phyloP scores from a whole-genome alignment of 1,140 invertebrate genomes.

The Lineus longissimus region DNA sequence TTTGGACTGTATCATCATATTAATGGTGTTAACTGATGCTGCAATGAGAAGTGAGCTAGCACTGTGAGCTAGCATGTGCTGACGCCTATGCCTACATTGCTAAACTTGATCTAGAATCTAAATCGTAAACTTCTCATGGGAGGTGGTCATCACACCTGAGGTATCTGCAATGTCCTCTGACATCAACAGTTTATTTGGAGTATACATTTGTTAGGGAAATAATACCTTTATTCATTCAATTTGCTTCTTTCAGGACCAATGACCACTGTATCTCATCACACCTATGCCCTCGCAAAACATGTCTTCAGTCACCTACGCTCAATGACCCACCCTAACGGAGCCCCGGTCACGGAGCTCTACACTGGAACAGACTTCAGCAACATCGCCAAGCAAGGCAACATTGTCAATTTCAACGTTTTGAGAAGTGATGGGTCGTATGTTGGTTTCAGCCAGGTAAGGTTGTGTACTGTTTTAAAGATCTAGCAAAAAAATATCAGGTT shows the following conservation, averaged over 20 bases:
- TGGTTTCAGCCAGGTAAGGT: constrained; percentile 78
- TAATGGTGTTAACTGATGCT: no score
- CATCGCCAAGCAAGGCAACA: constrained; percentile 69
- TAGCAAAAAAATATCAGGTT: background rate
- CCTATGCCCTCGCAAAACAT: constrained; percentile 71
- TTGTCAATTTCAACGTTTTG: constrained; percentile 84
- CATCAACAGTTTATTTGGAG: no score
- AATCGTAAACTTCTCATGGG: no score
- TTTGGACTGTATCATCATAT: no score
- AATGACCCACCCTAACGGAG: constrained; percentile 72
- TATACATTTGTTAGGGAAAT: no score
- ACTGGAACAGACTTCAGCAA: constrained; percentile 65
- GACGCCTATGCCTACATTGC: no score
- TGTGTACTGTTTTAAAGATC: background rate
- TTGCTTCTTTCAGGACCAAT: constrained; percentile 58
- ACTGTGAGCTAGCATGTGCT: no score
- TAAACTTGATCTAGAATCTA: no score
- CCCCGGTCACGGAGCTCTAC: constrained; percentile 70
- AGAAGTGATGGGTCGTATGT: constrained; percentile 73
- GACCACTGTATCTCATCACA: constrained; percentile 67
- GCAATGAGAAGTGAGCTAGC: no score
- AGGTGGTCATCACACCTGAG: no score
- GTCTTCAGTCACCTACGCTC: constrained; percentile 63
- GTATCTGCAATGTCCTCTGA: no score
- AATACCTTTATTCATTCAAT: no score